These are phyloP conservation scores for Corythoichthys haematopterus DNA, from an alignment of 2,113 vertebrate genomes.

Conservation along the genomic window DNA sequence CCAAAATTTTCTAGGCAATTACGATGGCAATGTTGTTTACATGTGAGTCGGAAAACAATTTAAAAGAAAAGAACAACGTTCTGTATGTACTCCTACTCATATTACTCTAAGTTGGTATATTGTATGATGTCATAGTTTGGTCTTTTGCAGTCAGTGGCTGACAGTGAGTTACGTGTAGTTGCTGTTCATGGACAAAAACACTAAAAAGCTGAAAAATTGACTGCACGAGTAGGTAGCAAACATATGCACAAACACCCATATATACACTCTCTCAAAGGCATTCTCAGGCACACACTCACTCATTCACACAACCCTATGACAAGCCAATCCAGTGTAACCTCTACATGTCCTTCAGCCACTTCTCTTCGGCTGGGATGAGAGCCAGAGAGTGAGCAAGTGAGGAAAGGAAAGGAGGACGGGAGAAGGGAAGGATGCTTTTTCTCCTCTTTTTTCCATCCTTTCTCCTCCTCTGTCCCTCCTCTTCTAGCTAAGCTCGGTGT, in stretches of 20 bases:
- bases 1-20: too few relatives aligned
- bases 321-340: conserved; percentile 48
- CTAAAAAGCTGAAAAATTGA: background rate
- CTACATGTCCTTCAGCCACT: conserved; percentile 49
- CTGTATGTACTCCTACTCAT: too few relatives aligned
- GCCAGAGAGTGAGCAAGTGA: conserved; percentile 15
- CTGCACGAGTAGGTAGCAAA: background rate
- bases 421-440: conserved; percentile 21
- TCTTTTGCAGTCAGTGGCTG: too few relatives aligned
- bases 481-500: conserved; percentile 40
- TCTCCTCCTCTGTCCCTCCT: conserved; percentile 12
- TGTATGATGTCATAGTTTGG: too few relatives aligned
- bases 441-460: background rate
- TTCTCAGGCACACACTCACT: conserved; percentile 22
- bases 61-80: too few relatives aligned
- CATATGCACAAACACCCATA: background rate
- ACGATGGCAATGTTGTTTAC: too few relatives aligned
- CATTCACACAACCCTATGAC: conserved; percentile 23
- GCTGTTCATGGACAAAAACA: background rate
- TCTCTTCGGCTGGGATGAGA: conserved; percentile 33
- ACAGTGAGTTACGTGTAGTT: background rate
- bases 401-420: conserved; percentile 19
- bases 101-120: too few relatives aligned
- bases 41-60: too few relatives aligned
- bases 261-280: background rate